Percentiles rank a stretch among this genome's conserved stretches.
Conservation (phyloP, 2,113 vertebrate genomes). For the Bufo gargarizans region DNA sequence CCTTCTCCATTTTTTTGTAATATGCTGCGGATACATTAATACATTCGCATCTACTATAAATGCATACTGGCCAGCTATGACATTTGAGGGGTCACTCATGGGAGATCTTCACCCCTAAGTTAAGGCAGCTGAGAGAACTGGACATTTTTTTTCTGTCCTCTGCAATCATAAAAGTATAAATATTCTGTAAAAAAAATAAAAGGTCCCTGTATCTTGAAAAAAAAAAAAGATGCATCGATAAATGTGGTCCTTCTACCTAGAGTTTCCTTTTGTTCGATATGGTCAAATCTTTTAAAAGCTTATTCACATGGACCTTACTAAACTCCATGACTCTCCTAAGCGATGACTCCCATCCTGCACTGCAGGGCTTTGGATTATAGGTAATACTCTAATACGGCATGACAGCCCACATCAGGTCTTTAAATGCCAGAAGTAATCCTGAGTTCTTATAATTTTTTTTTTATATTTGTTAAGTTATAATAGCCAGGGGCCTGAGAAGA, state of each 20-base stretch:
- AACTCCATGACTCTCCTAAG: not conserved
- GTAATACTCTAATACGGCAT: conserved; percentile 19
- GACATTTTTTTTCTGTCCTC: not conserved
- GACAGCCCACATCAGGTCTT: not conserved
- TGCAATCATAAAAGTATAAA: not conserved
- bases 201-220: not conserved
- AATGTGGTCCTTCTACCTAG: not conserved
- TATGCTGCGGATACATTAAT: not conserved
- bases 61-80: conserved; percentile 2
- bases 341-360: not conserved
- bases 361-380: conserved; percentile 14
- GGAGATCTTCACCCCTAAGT: not conserved
- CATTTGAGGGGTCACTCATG: not conserved
- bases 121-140: conserved; percentile 18
- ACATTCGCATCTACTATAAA: not conserved
- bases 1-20: not conserved
- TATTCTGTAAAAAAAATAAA: conserved; percentile 13
- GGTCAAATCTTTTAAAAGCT: not conserved
- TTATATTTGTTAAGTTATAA: conserved; percentile 4
- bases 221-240: not conserved
- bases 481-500: conserved; percentile 40
- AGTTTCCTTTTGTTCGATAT: not conserved
- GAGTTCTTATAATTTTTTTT: conserved; percentile 28
- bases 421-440: conserved; percentile 50
- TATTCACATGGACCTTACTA: not conserved